phyloP scores from a whole-genome alignment of 2,888 invertebrate genomes.

The Agrypnus murinus region DNA sequence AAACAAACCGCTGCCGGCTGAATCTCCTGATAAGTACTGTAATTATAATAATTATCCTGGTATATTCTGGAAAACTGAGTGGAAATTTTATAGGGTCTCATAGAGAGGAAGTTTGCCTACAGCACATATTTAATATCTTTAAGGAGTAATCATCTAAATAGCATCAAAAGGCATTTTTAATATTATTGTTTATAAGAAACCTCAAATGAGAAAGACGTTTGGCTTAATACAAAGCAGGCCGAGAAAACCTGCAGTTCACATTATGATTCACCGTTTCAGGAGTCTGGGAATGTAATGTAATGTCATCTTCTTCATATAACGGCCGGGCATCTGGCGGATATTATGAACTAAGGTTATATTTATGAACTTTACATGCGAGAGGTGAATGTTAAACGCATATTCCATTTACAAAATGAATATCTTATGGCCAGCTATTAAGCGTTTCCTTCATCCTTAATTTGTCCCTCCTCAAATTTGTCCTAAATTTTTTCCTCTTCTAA shows the following conservation, averaged over 20 bases:
- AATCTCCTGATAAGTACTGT: conserved; percentile 64
- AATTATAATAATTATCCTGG: conserved; percentile 61
- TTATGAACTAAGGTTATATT: conserved; percentile 65
- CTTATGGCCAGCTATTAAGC: conserved; percentile 47
- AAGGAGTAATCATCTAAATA: neutral
- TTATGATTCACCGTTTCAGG: conserved; percentile 63
- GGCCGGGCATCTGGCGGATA: conserved; percentile 66
- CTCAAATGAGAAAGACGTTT: conserved; percentile 31
- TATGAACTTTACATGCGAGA: conserved; percentile 66
- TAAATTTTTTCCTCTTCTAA: conserved; percentile 25
- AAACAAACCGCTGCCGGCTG: conserved; percentile 65
- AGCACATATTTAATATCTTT: neutral
- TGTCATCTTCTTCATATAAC: conserved; percentile 63
- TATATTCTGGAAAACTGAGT: conserved; percentile 58
- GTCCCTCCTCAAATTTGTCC: conserved; percentile 39
- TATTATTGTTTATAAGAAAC: neutral
- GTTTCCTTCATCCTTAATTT: conserved; percentile 49
- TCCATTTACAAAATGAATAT: conserved; percentile 53
- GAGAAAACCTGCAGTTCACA: conserved; percentile 59
- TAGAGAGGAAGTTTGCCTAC: neutral
- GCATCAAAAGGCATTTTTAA: neutral
- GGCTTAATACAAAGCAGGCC: conserved; percentile 31
- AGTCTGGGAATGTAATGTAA: conserved; percentile 66
- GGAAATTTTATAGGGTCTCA: conserved; percentile 39
- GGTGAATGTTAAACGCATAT: conserved; percentile 67